phyloP scores from a whole-genome alignment of 2,113 vertebrate genomes.

The Brachyistius frenatus region DNA sequence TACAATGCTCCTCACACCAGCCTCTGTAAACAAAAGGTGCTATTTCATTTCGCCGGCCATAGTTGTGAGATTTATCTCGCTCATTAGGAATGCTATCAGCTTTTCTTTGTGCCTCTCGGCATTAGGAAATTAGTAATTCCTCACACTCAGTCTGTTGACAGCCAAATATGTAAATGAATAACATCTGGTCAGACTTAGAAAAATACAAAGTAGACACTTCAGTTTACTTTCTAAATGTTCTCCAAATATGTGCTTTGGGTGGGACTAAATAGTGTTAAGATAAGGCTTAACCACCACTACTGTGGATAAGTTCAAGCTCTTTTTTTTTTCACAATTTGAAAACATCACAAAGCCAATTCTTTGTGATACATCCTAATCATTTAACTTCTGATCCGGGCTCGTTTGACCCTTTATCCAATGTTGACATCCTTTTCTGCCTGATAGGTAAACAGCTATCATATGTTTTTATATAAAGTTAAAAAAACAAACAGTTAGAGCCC shows the following conservation, averaged over 20 bases:
- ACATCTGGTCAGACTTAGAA: slow-evolving; percentile 48
- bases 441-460: neutral
- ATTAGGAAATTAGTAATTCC: slow-evolving; percentile 54
- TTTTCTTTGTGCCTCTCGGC: slow-evolving; percentile 43
- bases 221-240: slow-evolving; percentile 30
- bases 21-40: slow-evolving; percentile 35
- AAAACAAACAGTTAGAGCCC: neutral
- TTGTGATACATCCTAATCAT: neutral
- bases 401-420: neutral
- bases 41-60: slow-evolving; percentile 15
- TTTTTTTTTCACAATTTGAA: neutral
- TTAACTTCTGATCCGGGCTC: neutral
- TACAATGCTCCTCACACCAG: slow-evolving; percentile 23
- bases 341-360: neutral
- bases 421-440: neutral
- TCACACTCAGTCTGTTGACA: slow-evolving; percentile 49
- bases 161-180: slow-evolving; percentile 56
- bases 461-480: neutral
- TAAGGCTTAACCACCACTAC: neutral
- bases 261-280: neutral
- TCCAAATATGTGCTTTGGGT: neutral
- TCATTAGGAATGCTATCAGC: slow-evolving; percentile 48
- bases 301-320: neutral
- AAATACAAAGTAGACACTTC: slow-evolving; percentile 25
- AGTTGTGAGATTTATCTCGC: slow-evolving; percentile 10